phyloP scores from a whole-genome alignment of 37 sponge, comb jelly and placozoan genomes.

The Chondrilla cf. caribensis region DNA sequence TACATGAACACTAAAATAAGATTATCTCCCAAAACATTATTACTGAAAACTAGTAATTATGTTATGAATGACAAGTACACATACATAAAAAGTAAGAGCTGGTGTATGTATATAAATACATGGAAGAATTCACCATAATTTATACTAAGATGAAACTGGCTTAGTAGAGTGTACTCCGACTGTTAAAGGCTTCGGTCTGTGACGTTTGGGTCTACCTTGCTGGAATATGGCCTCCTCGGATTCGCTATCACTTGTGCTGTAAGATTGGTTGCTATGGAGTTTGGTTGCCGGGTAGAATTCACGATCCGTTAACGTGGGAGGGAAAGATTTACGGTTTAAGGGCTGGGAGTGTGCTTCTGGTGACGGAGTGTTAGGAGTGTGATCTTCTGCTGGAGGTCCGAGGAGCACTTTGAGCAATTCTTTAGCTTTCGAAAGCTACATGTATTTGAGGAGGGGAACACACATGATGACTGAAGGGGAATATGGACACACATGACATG shows the following conservation, averaged over 20 bases:
- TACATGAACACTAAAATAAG: no score
- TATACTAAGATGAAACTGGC: no score
- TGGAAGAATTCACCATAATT: no score
- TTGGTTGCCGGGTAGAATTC: not conserved
- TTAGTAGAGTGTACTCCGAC: no score
- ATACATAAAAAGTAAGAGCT: no score
- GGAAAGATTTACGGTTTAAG: not conserved
- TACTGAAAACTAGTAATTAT: no score
- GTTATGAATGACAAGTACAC: no score
- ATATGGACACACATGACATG: no score
- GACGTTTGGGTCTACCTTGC: not conserved
- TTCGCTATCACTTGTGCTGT: not conserved
- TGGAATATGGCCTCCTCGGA: not conserved
- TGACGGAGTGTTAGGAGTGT: not conserved
- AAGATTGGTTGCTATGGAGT: not conserved
- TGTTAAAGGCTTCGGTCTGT: not conserved
- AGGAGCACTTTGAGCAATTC: constrained; percentile 1
- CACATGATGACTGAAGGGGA: no score
- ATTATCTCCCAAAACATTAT: no score
- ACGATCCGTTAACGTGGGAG: not conserved
- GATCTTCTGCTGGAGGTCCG: not conserved
- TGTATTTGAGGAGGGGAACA: not conserved
- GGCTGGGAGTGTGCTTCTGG: not conserved
- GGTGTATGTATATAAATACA: not conserved
- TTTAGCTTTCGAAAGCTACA: constrained; percentile 23